Evolutionary conservation across 2,797 vertebrate species (phyloP).

Genomic region (Chrysocyon brachyurus): DNA sequence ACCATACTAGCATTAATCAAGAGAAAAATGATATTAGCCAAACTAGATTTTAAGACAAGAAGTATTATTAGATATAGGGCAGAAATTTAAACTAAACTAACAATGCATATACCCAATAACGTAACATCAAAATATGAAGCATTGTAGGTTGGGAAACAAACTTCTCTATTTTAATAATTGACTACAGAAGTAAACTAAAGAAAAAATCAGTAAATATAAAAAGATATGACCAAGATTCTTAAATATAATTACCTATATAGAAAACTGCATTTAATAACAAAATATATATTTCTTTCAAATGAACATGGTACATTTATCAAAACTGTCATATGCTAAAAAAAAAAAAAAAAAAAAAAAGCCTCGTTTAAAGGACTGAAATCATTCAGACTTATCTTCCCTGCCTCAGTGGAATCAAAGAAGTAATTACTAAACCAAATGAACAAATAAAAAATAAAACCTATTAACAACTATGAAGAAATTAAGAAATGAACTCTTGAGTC

Average conservation of each 20-base stretch:
- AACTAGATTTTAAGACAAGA: constrained; percentile 41
- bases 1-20: constrained; percentile 6
- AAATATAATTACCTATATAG: not conserved
- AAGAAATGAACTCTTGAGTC: not conserved
- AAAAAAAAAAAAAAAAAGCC: not conserved
- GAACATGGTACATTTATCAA: not conserved
- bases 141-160: not conserved
- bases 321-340: not conserved
- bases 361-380: constrained; percentile 6
- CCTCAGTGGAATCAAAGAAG: not conserved
- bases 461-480: constrained; percentile 17
- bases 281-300: not conserved
- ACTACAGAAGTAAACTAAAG: not conserved
- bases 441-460: not conserved
- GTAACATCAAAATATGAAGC: constrained; percentile 23
- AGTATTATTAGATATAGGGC: not conserved
- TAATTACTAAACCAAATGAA: not conserved
- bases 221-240: not conserved
- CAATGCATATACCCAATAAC: not conserved
- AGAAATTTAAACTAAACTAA: constrained; percentile 24
- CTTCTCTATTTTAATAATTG: not conserved
- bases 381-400: not conserved
- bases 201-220: not conserved
- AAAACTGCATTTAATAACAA: not conserved
- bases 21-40: not conserved